Evolutionary conservation across 2,888 invertebrate species (phyloP).

Genomic region (Drosophila pseudotalamancana): DNA sequence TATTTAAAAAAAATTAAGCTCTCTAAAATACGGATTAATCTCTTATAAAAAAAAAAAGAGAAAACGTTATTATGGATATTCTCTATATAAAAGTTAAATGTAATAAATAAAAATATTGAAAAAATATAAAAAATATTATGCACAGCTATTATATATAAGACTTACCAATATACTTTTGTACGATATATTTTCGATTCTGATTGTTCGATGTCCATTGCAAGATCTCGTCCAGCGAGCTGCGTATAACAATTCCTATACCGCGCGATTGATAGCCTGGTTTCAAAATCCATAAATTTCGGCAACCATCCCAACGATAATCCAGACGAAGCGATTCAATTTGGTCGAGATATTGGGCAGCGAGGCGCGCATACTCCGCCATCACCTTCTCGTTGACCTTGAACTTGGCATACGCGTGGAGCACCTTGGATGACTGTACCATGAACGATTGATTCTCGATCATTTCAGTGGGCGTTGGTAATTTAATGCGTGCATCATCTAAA

Average conservation of each 20-base stretch:
- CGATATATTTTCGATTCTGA: conserved; percentile 88
- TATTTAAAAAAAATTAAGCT: no score
- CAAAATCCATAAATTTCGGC: conserved; percentile 94
- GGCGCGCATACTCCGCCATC: conserved; percentile 68
- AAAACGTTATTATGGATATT: no score
- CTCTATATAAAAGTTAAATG: no score
- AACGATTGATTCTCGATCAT: conserved; percentile 69
- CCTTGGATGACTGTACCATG: conserved; percentile 63
- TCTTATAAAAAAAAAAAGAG: no score
- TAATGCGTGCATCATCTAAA: conserved; percentile 57
- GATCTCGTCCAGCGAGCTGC: conserved; percentile 90
- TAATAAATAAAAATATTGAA: no score
- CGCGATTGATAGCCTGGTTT: conserved; percentile 93
- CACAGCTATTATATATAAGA: no score
- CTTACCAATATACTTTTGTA: conserved; percentile 95
- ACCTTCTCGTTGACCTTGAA: conserved; percentile 64
- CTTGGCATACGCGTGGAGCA: conserved; percentile 80
- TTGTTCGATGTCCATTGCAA: conserved; percentile 87
- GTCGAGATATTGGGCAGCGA: conserved; percentile 86
- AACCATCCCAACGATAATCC: conserved; percentile 90
- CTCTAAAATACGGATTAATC: no score
- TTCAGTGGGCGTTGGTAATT: conserved; percentile 49
- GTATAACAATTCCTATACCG: conserved; percentile 93
- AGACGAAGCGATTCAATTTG: conserved; percentile 87
- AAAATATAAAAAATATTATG: neutral